phyloP scores from a whole-genome alignment of 2,113 vertebrate genomes.

The Dromiciops gliroides region DNA sequence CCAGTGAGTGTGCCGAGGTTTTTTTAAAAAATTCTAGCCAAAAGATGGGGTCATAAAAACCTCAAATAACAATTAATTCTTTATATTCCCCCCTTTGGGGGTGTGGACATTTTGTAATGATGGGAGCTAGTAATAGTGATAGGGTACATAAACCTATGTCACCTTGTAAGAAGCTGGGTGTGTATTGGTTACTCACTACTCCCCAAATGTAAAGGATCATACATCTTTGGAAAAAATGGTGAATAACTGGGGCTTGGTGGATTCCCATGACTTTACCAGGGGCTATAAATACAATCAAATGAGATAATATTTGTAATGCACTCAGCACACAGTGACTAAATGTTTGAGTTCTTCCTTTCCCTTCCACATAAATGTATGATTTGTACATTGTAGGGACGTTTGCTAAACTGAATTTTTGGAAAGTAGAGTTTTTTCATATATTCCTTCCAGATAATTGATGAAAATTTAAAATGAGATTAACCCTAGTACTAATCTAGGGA shows the following conservation, averaged over 20 bases:
- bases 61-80: no score
- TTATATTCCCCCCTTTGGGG: no score
- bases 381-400: neutral
- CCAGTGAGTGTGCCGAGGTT: no score
- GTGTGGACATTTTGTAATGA: neutral
- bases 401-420: neutral
- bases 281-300: no score
- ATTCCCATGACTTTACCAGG: neutral
- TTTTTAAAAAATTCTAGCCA: no score
- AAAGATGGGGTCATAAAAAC: no score
- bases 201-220: neutral
- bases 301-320: no score
- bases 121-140: neutral
- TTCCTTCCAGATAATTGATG: slow-evolving; percentile 19
- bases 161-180: neutral
- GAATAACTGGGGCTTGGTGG: neutral
- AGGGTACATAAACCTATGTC: neutral
- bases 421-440: neutral
- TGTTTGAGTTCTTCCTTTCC: neutral
- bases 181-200: neutral
- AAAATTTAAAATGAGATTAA: slow-evolving; percentile 3
- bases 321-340: no score
- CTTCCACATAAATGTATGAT: neutral
- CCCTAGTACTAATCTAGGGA: neutral
- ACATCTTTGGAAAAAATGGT: neutral